Percentiles rank a stretch among this genome's conserved stretches.
phyloP scores from a whole-genome alignment of 2,797 vertebrate genomes.

The Platyrinchus mystaceus region DNA sequence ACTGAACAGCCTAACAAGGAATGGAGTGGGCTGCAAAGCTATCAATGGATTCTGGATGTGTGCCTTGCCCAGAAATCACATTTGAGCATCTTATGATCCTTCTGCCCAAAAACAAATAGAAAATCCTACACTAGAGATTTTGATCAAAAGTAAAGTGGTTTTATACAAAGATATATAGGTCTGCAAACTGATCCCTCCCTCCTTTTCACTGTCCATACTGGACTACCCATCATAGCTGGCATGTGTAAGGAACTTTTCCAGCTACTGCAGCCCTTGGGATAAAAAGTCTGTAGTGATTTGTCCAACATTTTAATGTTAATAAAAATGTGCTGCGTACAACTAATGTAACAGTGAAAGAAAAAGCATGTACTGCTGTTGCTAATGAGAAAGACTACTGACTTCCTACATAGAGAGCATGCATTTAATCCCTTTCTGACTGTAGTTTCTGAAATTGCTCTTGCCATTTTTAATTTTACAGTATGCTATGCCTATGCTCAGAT shows the following conservation, averaged over 20 bases:
- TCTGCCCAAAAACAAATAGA: background rate
- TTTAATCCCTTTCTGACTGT: background rate
- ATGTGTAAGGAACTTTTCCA: background rate
- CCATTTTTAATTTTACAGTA: background rate
- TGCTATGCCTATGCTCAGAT: background rate
- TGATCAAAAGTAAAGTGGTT: constrained; percentile 8
- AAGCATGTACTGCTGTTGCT: background rate
- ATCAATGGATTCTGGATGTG: constrained; percentile 31
- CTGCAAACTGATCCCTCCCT: background rate
- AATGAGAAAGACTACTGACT: background rate
- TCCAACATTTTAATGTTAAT: background rate
- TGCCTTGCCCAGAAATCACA: constrained; percentile 30
- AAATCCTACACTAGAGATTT: background rate
- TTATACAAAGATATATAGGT: background rate
- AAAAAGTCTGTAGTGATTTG: background rate
- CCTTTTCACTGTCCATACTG: background rate
- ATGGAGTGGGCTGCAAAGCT: constrained; percentile 18
- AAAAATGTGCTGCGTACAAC: background rate
- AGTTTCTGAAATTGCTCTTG: background rate
- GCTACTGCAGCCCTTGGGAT: background rate
- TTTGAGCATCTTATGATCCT: constrained; percentile 39
- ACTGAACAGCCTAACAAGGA: constrained; percentile 45
- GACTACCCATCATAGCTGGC: background rate
- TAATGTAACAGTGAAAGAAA: background rate
- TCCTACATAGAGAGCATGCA: background rate